Evolutionary conservation across 92 coral and sea anemone species (phyloP).

Genomic region (Porites evermanni): DNA sequence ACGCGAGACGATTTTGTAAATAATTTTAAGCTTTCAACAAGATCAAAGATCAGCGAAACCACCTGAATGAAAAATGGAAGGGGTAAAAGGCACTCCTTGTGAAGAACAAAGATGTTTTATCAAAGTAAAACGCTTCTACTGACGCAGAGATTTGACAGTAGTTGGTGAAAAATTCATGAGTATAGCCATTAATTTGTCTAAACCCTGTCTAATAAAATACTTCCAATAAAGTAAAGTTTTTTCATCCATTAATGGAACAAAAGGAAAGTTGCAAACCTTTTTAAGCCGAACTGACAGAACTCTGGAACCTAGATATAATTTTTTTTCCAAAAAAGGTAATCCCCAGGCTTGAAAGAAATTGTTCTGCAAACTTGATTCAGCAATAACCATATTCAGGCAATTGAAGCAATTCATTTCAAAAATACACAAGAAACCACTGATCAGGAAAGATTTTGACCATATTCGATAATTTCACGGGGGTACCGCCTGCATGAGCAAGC

Average conservation of each 20-base stretch:
- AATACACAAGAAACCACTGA: neutral
- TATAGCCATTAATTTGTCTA: neutral
- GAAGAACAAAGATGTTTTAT: neutral
- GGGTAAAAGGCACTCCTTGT: neutral
- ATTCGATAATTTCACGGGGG: neutral
- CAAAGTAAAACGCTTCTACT: neutral
- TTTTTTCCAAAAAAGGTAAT: neutral
- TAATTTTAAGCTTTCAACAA: conserved; percentile 20
- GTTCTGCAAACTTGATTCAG: no score
- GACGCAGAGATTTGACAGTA: conserved; percentile 1
- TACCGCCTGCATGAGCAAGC: no score
- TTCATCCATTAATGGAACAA: neutral
- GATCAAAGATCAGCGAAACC: conserved; percentile 20
- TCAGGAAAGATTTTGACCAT: neutral
- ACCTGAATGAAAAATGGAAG: conserved; percentile 12
- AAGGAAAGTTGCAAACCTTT: neutral
- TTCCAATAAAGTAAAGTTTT: neutral
- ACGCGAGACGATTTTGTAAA: neutral
- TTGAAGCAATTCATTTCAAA: neutral
- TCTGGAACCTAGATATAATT: no score
- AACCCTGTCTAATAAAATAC: neutral
- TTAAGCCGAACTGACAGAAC: neutral
- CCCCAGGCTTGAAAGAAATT: neutral
- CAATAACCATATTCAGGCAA: neutral
- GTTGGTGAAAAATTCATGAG: neutral